Base-by-base conservation (phyloP, 2,797 vertebrate genomes). In the Mormyrus hasselquistii region DNA sequence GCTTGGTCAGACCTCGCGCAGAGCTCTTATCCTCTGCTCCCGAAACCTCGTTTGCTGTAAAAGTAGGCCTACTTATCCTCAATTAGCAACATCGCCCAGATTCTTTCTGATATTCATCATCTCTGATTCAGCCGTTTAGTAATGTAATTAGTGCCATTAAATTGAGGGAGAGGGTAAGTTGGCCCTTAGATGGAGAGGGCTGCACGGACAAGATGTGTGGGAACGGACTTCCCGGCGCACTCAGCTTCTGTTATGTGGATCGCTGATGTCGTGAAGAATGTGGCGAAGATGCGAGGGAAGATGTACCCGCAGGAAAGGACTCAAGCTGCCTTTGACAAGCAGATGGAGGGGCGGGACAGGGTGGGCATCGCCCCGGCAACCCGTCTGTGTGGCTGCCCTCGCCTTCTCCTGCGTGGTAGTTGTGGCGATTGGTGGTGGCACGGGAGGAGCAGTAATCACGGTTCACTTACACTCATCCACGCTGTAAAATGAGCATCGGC, bases 91-190 rank as follows among this genome's bases (percentile, higher is more conserved):
- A 62, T 87, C 29, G 57, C 86, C 86, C 86, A 87, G 55, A 87
- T 87, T 87, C 57, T 47, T 87, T 62, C 38, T 87, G 55, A 87
- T 62, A 62, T 87, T 62, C 86, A 62, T 87, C 55, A 62, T 87
- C 57, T 62, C 86, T 87, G 86, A 87, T 87, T 55, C 86, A 87
- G 57, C 86, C 86, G 41, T 87, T 87, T 87, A 87, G 86, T 53
- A 87, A 87, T 87, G 38, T 44, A 87, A 62, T 87, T 65, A 87
- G 86, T 62, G 57, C 57, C 86, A 87, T 87, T 87, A 47, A 87
- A 87, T 22, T 62, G 86, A 62, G 41, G 86, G 38, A 65, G 41
- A 87, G 55, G 55, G 41, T 87, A 52, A 38, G 34, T 62, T 22
- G 86, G 86, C 57, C 57, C 57, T 62, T 47, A 87, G 86, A 87